Percentiles rank a stretch among this genome's conserved stretches.
phyloP scores from a whole-genome alignment of 2,797 vertebrate species.

The Gallinago nigripennis region DNA sequence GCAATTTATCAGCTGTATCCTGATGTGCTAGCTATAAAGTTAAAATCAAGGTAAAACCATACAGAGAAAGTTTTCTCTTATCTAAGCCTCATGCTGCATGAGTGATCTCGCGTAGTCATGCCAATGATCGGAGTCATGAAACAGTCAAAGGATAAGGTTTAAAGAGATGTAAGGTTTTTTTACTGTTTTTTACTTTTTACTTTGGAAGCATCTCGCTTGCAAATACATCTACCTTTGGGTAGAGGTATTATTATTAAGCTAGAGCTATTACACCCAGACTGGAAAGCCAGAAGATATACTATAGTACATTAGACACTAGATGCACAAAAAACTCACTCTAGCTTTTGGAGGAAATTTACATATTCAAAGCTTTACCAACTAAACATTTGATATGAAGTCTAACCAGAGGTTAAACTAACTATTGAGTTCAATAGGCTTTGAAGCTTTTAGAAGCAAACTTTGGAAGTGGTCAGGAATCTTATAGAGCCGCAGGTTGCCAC shows the following conservation, averaged over 20 bases:
- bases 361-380: not conserved
- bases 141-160: not conserved
- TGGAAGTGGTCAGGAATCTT: not conserved
- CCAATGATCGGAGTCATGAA: not conserved
- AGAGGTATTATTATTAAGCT: not conserved
- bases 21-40: not conserved
- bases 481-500: not conserved
- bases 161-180: not conserved
- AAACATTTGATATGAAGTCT: not conserved
- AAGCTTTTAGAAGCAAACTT: not conserved
- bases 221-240: not conserved
- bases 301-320: not conserved
- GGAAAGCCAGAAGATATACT: not conserved
- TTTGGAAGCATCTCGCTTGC: not conserved
- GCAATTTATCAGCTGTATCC: not conserved
- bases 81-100: not conserved
- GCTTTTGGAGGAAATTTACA: not conserved
- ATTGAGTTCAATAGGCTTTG: not conserved
- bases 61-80: not conserved
- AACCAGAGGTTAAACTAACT: not conserved
- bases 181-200: not conserved
- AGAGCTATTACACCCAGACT: not conserved
- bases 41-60: not conserved
- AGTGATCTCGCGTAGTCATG: not conserved
- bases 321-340: not conserved